Conservation (phyloP, 1,140 invertebrate genomes). For the Leguminivora glycinivorella region DNA sequence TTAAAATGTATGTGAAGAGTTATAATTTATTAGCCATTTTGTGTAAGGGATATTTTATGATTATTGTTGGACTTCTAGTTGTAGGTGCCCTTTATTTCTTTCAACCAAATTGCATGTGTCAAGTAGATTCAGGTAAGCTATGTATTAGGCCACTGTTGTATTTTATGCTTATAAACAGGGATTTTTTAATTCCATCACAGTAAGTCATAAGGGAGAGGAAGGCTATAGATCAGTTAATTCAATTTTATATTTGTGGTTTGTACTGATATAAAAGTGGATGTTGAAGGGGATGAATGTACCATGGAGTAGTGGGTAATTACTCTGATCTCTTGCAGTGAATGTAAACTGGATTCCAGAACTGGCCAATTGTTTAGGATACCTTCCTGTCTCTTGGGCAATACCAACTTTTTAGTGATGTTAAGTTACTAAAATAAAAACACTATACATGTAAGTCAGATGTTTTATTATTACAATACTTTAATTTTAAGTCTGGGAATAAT, state of each 20-base stretch:
- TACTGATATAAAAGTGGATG: not conserved
- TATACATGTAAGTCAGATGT: not conserved
- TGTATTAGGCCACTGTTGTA: conserved; percentile 27
- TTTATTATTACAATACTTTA: conserved; percentile 28
- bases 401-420: not conserved
- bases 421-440: conserved; percentile 15
- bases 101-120: conserved; percentile 56
- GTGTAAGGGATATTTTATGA: conserved; percentile 46
- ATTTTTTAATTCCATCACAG: conserved; percentile 28
- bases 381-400: conserved; percentile 15
- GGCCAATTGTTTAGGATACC: conserved; percentile 3
- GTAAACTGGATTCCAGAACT: not conserved
- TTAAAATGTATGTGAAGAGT: conserved; percentile 40
- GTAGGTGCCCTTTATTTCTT: conserved; percentile 35
- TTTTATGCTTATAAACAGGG: conserved; percentile 36
- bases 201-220: conserved; percentile 3
- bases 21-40: conserved; percentile 44
- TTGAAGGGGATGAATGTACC: not conserved
- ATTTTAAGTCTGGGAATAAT: not conserved
- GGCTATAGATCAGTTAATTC: not conserved
- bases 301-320: not conserved
- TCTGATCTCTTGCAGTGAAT: conserved; percentile 23
- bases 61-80: conserved; percentile 45
- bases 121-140: conserved; percentile 39
- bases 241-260: not conserved